Evolutionary conservation across 1,140 invertebrate genomes (phyloP).

Genomic region (Venturia canescens): DNA sequence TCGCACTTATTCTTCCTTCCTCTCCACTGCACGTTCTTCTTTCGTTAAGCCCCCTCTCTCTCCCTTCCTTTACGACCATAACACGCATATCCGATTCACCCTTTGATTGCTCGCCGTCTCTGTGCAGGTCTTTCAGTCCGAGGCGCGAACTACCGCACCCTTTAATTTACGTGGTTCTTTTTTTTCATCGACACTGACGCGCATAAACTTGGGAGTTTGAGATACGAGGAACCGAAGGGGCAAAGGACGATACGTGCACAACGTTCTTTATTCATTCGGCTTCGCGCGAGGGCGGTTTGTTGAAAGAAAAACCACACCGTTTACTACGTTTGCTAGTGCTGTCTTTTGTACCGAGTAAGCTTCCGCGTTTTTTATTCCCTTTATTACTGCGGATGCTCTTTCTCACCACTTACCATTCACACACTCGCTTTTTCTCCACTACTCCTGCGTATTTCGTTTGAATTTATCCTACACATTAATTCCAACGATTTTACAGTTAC

Average conservation of each 20-base stretch:
- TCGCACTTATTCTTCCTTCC: neutral
- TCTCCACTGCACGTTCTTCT: neutral
- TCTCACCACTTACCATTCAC: neutral
- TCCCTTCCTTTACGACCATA: slow-evolving; percentile 24
- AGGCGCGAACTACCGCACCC: slow-evolving; percentile 61
- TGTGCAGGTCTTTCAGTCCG: slow-evolving; percentile 52
- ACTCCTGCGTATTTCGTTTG: slow-evolving; percentile 57
- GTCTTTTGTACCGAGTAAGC: neutral
- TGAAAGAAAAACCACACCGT: slow-evolving; percentile 74
- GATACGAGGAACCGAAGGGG: neutral
- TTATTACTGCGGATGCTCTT: slow-evolving; percentile 20
- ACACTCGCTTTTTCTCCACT: slow-evolving; percentile 35
- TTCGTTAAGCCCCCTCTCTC: neutral
- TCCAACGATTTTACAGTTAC: slow-evolving; percentile 45
- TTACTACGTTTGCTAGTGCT: slow-evolving; percentile 58
- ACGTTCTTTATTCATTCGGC: slow-evolving; percentile 70
- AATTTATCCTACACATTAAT: slow-evolving; percentile 64
- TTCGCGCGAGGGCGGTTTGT: slow-evolving; percentile 55
- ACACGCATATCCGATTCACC: slow-evolving; percentile 56
- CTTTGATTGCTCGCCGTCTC: slow-evolving; percentile 51
- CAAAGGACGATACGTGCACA: slow-evolving; percentile 45
- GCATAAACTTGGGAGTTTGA: slow-evolving; percentile 51
- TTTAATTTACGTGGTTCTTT: slow-evolving; percentile 74
- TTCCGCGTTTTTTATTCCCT: slow-evolving; percentile 34
- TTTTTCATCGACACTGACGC: slow-evolving; percentile 69